Percentiles rank a stretch among this genome's conserved stretches.
Evolutionary conservation across 2,113 vertebrate species (phyloP).

Genomic region (Colossoma macropomum): DNA sequence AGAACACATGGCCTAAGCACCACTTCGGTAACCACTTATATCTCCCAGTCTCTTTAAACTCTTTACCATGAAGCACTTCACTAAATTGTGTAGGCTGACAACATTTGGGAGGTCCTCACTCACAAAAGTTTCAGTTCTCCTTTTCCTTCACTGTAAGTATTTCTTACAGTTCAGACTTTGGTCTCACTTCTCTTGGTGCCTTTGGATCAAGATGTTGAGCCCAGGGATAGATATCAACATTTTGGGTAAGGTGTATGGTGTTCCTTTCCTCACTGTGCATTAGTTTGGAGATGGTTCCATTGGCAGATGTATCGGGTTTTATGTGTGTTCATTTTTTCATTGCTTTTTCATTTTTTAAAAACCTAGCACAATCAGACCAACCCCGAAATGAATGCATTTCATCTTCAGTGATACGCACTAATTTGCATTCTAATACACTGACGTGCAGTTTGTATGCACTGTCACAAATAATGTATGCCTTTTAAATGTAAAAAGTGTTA

Average conservation of each 20-base stretch:
- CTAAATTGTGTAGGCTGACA: no score
- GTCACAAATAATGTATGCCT: neutral
- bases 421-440: neutral
- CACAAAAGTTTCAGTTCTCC: conserved; percentile 49
- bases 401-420: neutral
- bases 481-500: neutral
- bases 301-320: neutral
- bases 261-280: neutral
- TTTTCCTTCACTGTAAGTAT: conserved; percentile 6
- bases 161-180: neutral
- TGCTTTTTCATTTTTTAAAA: neutral
- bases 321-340: neutral
- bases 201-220: conserved; percentile 61
- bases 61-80: no score
- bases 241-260: conserved; percentile 59
- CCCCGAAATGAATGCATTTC: neutral
- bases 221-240: conserved; percentile 44
- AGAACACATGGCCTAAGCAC: conserved; percentile 82
- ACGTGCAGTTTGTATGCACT: neutral
- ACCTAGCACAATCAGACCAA: neutral
- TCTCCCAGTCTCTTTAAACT: no score
- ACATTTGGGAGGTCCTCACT: neutral
- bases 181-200: neutral
- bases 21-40: conserved; percentile 75
- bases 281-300: neutral